A percentile compares a stretch with the other conserved stretches of the same genome.
These are phyloP conservation scores for Serinus canaria DNA, from an alignment of 2,113 vertebrate species.

Conservation along the genomic window DNA sequence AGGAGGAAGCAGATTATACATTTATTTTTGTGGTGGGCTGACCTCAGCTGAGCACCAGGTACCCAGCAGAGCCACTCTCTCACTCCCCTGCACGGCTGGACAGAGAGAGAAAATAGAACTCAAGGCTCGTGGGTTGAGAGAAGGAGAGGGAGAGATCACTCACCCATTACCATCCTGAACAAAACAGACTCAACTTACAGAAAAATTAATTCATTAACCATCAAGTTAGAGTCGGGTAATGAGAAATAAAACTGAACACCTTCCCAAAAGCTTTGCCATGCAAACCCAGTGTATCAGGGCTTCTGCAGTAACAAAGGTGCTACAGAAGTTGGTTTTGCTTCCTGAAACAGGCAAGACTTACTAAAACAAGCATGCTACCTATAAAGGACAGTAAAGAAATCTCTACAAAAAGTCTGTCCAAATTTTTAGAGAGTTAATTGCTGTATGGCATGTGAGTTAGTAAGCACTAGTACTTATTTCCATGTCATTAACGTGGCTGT, in stretches of 20 bases:
- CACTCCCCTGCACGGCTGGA: neutral
- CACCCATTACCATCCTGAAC: neutral
- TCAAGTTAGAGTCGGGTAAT: neutral
- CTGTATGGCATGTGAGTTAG: neutral
- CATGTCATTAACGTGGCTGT: neutral
- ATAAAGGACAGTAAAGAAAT: neutral
- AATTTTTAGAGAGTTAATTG: neutral
- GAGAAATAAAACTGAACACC: neutral
- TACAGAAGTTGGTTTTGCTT: neutral
- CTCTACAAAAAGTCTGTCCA: neutral
- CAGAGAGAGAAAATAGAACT: neutral
- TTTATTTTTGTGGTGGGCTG: neutral
- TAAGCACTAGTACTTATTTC: neutral
- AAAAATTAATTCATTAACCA: neutral
- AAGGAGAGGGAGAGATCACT: neutral
- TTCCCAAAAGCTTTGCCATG: neutral
- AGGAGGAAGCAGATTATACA: conserved; percentile 36
- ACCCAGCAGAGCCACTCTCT: neutral
- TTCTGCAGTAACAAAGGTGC: neutral
- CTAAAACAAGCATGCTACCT: neutral
- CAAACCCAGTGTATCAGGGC: neutral
- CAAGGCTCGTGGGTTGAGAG: rapidly evolving
- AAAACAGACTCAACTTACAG: neutral
- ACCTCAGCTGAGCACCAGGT: neutral
- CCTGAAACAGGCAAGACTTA: neutral